Evolutionary conservation across 2,113 vertebrate species (phyloP).

Genomic region (Etheostoma cragini): DNA sequence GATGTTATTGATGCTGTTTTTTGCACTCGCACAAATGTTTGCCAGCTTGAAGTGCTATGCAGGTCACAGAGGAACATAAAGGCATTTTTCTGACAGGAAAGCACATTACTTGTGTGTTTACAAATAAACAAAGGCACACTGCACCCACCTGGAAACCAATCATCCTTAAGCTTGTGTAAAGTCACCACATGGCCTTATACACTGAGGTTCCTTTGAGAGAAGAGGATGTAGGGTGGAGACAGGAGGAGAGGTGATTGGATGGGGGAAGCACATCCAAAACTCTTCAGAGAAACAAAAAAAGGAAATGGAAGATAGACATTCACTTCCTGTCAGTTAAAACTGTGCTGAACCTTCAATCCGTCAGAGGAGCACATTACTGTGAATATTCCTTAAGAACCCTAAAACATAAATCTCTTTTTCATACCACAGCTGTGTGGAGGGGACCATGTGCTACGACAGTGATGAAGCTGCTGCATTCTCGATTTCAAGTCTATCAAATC

Average conservation of each 20-base stretch:
- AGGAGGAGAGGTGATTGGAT: neutral
- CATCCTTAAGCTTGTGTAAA: conserved; percentile 33
- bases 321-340: conserved; percentile 3
- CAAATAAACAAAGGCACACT: conserved; percentile 12
- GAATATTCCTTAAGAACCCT: neutral
- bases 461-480: conserved; percentile 93
- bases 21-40: conserved; percentile 9
- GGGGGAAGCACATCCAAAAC: conserved; percentile 4
- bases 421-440: conserved; percentile 88
- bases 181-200: neutral
- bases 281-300: conserved; percentile 5
- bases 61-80: conserved; percentile 4
- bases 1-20: conserved; percentile 17
- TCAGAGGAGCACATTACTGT: neutral
- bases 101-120: neutral
- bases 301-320: conserved; percentile 2
- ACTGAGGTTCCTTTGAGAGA: neutral
- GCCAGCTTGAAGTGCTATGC: neutral
- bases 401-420: conserved; percentile 21
- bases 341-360: neutral
- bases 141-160: conserved; percentile 19
- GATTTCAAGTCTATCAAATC: conserved; percentile 93
- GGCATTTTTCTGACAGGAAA: conserved; percentile 7
- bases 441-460: conserved; percentile 90
- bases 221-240: neutral